Conservation (phyloP, 2,797 vertebrate species). For the Hemitrygon akajei region DNA sequence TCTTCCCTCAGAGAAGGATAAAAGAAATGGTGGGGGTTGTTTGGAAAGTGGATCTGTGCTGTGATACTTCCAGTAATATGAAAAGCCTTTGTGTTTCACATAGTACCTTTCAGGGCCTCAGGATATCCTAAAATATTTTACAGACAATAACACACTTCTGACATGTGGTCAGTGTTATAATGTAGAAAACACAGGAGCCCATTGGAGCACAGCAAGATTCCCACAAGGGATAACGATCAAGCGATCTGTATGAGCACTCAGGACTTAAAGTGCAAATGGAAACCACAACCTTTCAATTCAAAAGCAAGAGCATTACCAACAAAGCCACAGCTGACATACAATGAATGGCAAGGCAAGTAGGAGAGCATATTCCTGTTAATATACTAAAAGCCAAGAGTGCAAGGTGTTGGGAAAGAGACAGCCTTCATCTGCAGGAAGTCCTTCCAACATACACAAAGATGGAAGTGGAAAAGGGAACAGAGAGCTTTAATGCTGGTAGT, state of each 20-base stretch:
- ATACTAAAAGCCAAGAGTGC: neutral
- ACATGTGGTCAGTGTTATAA: neutral
- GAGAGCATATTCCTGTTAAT: neutral
- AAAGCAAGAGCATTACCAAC: neutral
- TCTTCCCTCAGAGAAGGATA: neutral
- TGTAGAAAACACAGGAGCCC: neutral
- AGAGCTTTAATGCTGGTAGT: too few species aligned
- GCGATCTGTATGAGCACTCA: neutral
- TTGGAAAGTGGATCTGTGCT: neutral
- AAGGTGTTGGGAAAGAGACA: too few species aligned
- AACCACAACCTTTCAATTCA: neutral
- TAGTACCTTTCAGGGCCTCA: neutral
- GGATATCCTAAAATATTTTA: neutral
- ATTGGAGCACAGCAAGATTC: neutral
- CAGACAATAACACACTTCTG: neutral
- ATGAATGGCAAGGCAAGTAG: too few species aligned
- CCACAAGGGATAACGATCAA: neutral
- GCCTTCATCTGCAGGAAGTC: too few species aligned
- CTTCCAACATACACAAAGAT: too few species aligned
- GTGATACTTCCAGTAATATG: neutral
- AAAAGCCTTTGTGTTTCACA: neutral
- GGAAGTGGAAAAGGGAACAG: too few species aligned
- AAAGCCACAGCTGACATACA: neutral
- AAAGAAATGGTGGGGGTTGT: neutral
- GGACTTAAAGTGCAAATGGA: too few species aligned